phyloP scores from a whole-genome alignment of 2,797 vertebrate genomes.

The Choloepus didactylus region DNA sequence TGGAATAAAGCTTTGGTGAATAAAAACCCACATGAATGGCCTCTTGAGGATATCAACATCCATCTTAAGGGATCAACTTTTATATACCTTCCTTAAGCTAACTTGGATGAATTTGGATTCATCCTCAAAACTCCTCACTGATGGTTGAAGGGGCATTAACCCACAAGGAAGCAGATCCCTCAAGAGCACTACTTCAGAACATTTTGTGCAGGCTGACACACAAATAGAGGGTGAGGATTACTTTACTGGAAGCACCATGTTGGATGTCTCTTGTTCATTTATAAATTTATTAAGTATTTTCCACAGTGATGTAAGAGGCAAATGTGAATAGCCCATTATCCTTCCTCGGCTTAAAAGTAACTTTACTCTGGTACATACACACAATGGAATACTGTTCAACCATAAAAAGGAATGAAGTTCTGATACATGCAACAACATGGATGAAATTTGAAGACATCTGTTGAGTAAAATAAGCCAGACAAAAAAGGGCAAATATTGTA shows the following conservation, averaged over 20 bases:
- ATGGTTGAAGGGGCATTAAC: background rate
- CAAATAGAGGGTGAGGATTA: fast-evolving
- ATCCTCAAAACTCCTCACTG: background rate
- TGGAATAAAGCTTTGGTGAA: background rate
- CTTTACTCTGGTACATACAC: too few relatives aligned
- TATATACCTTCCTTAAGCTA: background rate
- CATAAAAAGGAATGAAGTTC: too few relatives aligned
- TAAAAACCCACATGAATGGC: background rate
- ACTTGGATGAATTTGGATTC: background rate
- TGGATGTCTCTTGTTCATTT: background rate
- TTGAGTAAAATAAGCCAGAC: too few relatives aligned
- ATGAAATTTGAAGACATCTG: too few relatives aligned
- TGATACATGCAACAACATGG: too few relatives aligned
- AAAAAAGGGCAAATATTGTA: too few relatives aligned
- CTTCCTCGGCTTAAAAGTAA: background rate
- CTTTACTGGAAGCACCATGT: background rate
- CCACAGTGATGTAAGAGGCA: background rate
- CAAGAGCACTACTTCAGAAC: fast-evolving
- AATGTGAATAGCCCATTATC: background rate
- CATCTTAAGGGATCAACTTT: background rate
- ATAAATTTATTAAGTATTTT: background rate
- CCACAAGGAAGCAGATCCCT: fast-evolving
- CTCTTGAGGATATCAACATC: background rate
- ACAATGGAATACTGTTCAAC: too few relatives aligned
- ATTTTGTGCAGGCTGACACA: background rate